phyloP scores from a whole-genome alignment of 2,888 invertebrate genomes.

The Toxonevra muliebris region DNA sequence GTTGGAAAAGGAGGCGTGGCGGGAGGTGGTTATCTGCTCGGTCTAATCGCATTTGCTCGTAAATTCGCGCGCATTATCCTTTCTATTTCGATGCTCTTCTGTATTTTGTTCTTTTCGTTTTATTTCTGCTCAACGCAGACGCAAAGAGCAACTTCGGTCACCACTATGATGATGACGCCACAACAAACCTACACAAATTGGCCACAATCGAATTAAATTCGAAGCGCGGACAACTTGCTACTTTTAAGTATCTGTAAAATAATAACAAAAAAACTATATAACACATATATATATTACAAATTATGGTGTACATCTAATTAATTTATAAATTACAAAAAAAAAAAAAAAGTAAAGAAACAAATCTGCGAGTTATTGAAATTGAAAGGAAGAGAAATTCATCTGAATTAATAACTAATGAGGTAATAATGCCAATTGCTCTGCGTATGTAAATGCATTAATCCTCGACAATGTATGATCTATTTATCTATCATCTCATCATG shows the following conservation, averaged over 20 bases:
- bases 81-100: conserved; percentile 52
- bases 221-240: not conserved
- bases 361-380: not conserved
- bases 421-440: too few species aligned
- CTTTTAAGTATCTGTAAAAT: not conserved
- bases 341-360: not conserved
- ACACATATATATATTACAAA: not conserved
- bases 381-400: too few species aligned
- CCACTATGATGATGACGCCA: conserved; percentile 18
- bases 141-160: conserved; percentile 20
- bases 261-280: conserved; percentile 5
- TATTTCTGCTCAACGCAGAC: conserved; percentile 48
- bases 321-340: not conserved
- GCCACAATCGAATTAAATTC: not conserved
- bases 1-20: conserved; percentile 51
- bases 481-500: too few species aligned
- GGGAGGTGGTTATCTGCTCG: conserved; percentile 55
- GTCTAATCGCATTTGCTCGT: conserved; percentile 57
- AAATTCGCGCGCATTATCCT: conserved; percentile 57
- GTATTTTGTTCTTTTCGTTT: conserved; percentile 54
- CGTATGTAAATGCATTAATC: too few species aligned
- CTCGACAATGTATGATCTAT: too few species aligned
- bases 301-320: not conserved
- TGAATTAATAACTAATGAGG: too few species aligned
- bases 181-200: not conserved